These are phyloP conservation scores for Edolisoma coerulescens DNA, from an alignment of 2,113 vertebrate species.

Conservation along the genomic window DNA sequence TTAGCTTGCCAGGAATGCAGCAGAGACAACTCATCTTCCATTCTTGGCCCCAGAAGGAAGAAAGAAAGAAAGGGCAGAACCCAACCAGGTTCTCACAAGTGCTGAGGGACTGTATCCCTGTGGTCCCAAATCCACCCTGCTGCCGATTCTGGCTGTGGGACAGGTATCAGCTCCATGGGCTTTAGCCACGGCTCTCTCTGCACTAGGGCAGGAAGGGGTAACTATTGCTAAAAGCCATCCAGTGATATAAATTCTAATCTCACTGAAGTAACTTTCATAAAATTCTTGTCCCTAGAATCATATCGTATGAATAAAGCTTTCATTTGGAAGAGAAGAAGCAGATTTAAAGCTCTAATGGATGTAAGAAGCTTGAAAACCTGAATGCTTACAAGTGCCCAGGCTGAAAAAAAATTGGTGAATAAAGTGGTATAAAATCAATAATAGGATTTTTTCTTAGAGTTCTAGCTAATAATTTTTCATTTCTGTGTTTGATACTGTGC, in stretches of 20 bases:
- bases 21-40: not conserved
- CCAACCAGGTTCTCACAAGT: fast-evolving
- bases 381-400: not conserved
- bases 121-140: not conserved
- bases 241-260: not conserved
- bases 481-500: not conserved
- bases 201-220: not conserved
- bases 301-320: not conserved
- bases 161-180: fast-evolving
- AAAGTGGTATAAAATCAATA: not conserved
- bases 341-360: not conserved
- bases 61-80: not conserved
- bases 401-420: not conserved
- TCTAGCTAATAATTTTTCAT: not conserved
- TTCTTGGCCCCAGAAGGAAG: not conserved
- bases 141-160: fast-evolving
- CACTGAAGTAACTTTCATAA: not conserved
- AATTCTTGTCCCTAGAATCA: not conserved
- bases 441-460: not conserved
- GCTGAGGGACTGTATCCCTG: not conserved
- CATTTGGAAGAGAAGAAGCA: not conserved
- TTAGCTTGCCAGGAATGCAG: not conserved
- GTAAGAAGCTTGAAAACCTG: not conserved
- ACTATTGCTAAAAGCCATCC: not conserved
- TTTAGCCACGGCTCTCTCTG: not conserved